These are phyloP conservation scores for Scaptodrosophila lebanonensis DNA, from an alignment of 1,140 invertebrate species.

Conservation along the genomic window DNA sequence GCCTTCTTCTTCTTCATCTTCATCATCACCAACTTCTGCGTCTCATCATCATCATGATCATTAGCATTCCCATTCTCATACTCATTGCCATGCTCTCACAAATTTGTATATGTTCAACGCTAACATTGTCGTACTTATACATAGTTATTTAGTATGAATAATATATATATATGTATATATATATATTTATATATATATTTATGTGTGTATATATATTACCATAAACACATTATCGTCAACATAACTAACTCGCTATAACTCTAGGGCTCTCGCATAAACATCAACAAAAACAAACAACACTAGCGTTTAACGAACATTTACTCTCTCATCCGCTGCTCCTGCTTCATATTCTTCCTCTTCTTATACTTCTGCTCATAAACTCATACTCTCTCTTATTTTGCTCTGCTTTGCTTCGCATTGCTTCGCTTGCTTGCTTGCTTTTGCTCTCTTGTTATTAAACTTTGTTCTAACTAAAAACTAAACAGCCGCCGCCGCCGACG, in stretches of 20 bases:
- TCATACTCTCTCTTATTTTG: neutral
- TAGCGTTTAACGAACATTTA: slow-evolving; percentile 59
- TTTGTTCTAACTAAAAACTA: slow-evolving; percentile 73
- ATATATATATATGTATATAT: slow-evolving; percentile 20
- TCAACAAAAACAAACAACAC: slow-evolving; percentile 73
- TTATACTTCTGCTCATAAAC: no score
- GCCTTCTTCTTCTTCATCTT: slow-evolving; percentile 32
- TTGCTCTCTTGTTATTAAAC: slow-evolving; percentile 32
- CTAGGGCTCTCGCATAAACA: slow-evolving; percentile 62
- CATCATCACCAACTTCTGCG: slow-evolving; percentile 16
- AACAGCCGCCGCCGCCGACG: slow-evolving; percentile 60
- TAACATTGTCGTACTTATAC: slow-evolving; percentile 52
- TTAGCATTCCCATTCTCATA: no score
- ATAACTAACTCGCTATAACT: slow-evolving; percentile 72
- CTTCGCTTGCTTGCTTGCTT: slow-evolving; percentile 14
- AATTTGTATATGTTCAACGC: no score
- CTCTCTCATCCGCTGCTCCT: slow-evolving; percentile 7
- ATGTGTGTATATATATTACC: slow-evolving; percentile 33
- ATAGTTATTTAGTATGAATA: slow-evolving; percentile 27
- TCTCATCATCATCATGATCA: no score
- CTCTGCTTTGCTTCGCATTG: slow-evolving; percentile 28
- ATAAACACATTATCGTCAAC: slow-evolving; percentile 60
- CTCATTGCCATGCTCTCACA: no score
- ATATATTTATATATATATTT: slow-evolving; percentile 29
- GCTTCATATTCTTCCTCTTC: neutral